These are phyloP conservation scores for Camelus bactrianus DNA, from an alignment of 2,113 vertebrate species.

Conservation along the genomic window DNA sequence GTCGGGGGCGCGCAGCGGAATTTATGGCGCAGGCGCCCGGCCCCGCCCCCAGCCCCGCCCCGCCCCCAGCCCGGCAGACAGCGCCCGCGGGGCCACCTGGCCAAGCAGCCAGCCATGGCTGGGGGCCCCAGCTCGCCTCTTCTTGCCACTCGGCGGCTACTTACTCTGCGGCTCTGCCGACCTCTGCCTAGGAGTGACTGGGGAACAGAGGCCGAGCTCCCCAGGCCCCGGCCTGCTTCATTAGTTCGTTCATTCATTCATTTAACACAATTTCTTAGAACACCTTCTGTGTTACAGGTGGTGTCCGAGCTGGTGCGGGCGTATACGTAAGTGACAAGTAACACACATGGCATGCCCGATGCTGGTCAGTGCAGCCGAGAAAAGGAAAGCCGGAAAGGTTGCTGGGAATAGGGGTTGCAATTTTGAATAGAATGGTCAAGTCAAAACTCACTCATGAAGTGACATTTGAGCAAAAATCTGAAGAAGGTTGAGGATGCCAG, in stretches of 20 bases:
- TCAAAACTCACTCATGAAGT: not conserved
- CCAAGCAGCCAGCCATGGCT: too few relatives aligned
- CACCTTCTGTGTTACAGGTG: not conserved
- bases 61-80: not conserved
- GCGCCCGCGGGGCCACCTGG: not conserved
- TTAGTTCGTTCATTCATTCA: not conserved
- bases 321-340: not conserved
- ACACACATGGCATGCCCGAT: not conserved
- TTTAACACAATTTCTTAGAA: not conserved
- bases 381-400: not conserved
- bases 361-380: not conserved
- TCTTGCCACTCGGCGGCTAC: not conserved
- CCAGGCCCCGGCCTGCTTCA: not conserved
- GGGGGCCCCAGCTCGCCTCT: not conserved
- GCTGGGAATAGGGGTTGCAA: not conserved
- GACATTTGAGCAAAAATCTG: not conserved
- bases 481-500: not conserved
- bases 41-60: not conserved
- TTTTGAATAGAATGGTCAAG: not conserved
- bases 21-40: slow-evolving; percentile 72
- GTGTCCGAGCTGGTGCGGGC: not conserved
- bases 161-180: not conserved
- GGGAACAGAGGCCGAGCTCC: not conserved
- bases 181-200: not conserved
- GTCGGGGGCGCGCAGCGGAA: fast-evolving